Conservation (phyloP, 2,888 invertebrate species). For the Epirrita christyi region DNA sequence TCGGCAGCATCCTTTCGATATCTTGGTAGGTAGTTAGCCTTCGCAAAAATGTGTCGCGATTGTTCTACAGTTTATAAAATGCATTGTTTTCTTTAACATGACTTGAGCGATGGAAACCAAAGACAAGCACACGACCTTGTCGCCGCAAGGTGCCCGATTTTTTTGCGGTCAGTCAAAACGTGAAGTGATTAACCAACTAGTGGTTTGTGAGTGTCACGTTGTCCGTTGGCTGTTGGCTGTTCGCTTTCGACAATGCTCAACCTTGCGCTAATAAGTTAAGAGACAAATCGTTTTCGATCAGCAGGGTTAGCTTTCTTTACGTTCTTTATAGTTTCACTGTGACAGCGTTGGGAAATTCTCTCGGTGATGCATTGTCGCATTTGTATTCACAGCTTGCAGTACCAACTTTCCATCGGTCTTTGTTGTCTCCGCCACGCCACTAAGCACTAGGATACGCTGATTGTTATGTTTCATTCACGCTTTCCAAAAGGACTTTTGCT, state of each 20-base stretch:
- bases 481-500: conserved; percentile 43
- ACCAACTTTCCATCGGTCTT: conserved; percentile 78
- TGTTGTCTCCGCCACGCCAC: conserved; percentile 55
- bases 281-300: conserved; percentile 35
- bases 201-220: conserved; percentile 59
- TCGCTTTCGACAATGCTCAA: conserved; percentile 61
- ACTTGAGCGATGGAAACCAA: conserved; percentile 60
- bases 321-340: conserved; percentile 55
- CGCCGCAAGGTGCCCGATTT: conserved; percentile 70
- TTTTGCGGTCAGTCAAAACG: conserved; percentile 75
- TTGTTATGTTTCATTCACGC: conserved; percentile 43
- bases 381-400: conserved; percentile 71
- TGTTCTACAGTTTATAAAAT: conserved; percentile 47
- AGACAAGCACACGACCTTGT: conserved; percentile 69
- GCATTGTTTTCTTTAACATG: conserved; percentile 60
- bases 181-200: conserved; percentile 68
- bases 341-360: conserved; percentile 72
- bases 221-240: conserved; percentile 48
- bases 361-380: conserved; percentile 73
- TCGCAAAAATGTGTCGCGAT: conserved; percentile 68
- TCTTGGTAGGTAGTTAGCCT: conserved; percentile 65
- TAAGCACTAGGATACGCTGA: conserved; percentile 58
- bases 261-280: conserved; percentile 48
- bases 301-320: conserved; percentile 61
- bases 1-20: conserved; percentile 73